Percentiles rank a stretch among this genome's conserved stretches.
These are phyloP conservation scores for Pomatostomus ruficeps DNA, from an alignment of 2,113 vertebrate species.

Conservation along the genomic window DNA sequence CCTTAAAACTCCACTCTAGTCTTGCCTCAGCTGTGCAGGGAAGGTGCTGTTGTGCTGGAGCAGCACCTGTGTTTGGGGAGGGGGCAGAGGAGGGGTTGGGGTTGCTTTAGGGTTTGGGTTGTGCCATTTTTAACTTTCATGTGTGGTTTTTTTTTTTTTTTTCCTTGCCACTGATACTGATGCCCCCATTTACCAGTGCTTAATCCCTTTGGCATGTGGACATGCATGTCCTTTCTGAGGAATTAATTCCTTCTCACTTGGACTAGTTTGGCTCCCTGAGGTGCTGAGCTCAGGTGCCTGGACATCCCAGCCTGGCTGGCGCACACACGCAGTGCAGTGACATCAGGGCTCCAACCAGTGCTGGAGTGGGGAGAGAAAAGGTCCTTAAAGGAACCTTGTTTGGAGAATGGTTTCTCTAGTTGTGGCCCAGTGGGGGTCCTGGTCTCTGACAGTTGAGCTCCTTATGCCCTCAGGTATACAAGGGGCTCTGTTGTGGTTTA, in stretches of 20 bases:
- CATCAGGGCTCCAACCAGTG: background rate
- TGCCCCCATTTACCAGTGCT: background rate
- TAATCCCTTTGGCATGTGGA: background rate
- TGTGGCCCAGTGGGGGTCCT: background rate
- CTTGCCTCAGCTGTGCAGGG: accelerated
- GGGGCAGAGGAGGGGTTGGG: accelerated
- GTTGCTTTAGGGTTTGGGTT: background rate
- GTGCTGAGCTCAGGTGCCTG: background rate
- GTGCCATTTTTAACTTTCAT: accelerated
- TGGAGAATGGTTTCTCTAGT: background rate
- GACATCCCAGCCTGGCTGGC: background rate
- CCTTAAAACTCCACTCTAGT: accelerated
- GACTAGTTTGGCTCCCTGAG: accelerated
- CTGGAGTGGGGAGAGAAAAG: background rate
- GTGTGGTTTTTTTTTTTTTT: too few species aligned
- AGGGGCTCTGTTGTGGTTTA: background rate
- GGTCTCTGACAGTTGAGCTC: background rate
- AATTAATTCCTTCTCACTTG: background rate
- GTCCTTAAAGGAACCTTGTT: too few species aligned
- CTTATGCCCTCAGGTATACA: background rate
- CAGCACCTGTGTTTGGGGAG: accelerated
- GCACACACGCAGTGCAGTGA: accelerated
- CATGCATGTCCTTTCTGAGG: accelerated
- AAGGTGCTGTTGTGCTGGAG: background rate
- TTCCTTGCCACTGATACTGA: background rate